phyloP scores from a whole-genome alignment of 2,888 invertebrate species.

The Ormyrus rosae region DNA sequence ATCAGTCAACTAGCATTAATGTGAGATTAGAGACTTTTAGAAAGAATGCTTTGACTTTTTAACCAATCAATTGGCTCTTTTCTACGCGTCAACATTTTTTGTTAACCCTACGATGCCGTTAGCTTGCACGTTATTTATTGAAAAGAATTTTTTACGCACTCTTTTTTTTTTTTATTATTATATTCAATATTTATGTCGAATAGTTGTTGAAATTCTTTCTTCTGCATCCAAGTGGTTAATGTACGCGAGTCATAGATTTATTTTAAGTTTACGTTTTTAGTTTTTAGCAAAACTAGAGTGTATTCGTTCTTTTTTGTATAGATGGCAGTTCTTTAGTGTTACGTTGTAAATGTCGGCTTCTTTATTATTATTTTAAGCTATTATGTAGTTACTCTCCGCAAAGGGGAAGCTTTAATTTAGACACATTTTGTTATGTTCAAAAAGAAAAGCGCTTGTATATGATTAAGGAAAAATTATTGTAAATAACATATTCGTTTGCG shows the following conservation, averaged over 20 bases:
- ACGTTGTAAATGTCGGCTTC: conserved; percentile 34
- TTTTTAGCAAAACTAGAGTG: conserved; percentile 19
- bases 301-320: conserved; percentile 49
- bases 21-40: background rate
- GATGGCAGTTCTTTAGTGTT: conserved; percentile 50
- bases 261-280: conserved; percentile 16
- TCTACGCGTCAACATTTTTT: conserved; percentile 8
- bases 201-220: background rate
- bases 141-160: background rate
- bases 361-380: conserved; percentile 21
- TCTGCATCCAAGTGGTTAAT: conserved; percentile 24
- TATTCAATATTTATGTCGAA: background rate
- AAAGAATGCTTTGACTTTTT: conserved; percentile 2
- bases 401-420: conserved; percentile 16
- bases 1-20: background rate
- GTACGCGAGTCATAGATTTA: conserved; percentile 34
- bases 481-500: conserved; percentile 49
- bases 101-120: background rate
- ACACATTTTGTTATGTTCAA: conserved; percentile 19
- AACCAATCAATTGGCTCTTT: background rate
- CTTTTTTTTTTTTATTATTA: background rate
- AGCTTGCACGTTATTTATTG: conserved; percentile 14
- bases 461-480: conserved; percentile 36
- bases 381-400: background rate
- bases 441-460: conserved; percentile 35